These are phyloP conservation scores for Chymomyza caudatula DNA, from an alignment of 2,888 invertebrate species.

Conservation along the genomic window DNA sequence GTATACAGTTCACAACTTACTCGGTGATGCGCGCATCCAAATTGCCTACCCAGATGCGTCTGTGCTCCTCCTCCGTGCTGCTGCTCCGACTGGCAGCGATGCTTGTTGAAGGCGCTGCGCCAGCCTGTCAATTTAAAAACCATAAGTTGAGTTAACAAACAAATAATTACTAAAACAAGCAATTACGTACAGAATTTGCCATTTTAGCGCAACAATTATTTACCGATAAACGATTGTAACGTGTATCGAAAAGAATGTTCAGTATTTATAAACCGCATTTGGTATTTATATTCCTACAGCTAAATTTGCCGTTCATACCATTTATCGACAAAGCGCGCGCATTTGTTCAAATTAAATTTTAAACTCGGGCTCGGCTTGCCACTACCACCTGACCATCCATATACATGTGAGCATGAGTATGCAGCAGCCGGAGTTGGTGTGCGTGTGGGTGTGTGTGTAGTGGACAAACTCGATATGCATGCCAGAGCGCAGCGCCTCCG, in stretches of 20 bases:
- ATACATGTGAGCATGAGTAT: no score
- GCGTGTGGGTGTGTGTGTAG: neutral
- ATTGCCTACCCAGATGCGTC: conserved; percentile 92
- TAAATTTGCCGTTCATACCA: neutral
- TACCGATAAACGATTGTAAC: neutral
- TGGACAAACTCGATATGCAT: conserved; percentile 33
- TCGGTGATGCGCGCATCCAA: conserved; percentile 93
- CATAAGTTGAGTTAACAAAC: neutral
- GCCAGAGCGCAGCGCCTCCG: conserved; percentile 24
- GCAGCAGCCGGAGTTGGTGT: no score
- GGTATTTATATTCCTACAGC: conserved; percentile 1
- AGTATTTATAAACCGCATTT: neutral
- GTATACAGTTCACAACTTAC: conserved; percentile 83
- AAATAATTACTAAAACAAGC: neutral
- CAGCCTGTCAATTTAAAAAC: no score
- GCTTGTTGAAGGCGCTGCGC: conserved; percentile 1
- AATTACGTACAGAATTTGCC: neutral
- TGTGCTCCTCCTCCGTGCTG: conserved; percentile 66
- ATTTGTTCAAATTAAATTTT: neutral
- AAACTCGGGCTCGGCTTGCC: neutral
- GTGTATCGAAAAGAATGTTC: neutral
- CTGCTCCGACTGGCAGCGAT: neutral
- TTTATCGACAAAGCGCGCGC: conserved; percentile 1
- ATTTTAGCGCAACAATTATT: neutral
- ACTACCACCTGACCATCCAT: neutral